Percentiles rank a stretch among this genome's conserved stretches.
phyloP scores from a whole-genome alignment of 2,113 vertebrate genomes.

The Loxodonta africana region DNA sequence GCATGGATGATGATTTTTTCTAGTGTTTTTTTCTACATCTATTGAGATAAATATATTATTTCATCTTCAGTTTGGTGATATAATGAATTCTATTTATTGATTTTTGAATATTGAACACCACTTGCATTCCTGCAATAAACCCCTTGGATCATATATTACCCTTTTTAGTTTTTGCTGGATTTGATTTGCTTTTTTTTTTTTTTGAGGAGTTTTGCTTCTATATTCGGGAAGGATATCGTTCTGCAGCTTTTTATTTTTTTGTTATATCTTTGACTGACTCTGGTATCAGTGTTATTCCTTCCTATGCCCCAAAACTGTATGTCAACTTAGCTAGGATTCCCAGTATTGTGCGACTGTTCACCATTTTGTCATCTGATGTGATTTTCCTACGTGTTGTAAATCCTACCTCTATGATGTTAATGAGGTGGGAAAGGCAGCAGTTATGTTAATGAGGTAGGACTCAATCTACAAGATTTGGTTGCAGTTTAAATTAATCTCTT shows the following conservation, averaged over 20 bases:
- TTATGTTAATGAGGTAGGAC: too few species aligned
- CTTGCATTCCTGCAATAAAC: neutral
- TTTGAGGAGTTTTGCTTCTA: neutral
- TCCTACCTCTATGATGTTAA: too few species aligned
- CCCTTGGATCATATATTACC: neutral
- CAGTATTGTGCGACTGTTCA: too few species aligned
- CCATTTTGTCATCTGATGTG: too few species aligned
- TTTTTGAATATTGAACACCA: neutral
- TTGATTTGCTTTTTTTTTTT: neutral
- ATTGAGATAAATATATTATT: neutral
- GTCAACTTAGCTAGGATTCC: too few species aligned
- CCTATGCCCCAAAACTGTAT: too few species aligned
- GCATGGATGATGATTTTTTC: slow-evolving; percentile 21
- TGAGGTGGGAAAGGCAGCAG: too few species aligned
- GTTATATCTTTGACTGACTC: neutral
- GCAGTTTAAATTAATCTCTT: too few species aligned
- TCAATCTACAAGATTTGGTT: too few species aligned
- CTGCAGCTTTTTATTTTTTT: neutral
- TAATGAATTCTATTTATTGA: neutral
- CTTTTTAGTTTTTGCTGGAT: neutral
- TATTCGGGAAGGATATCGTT: neutral
- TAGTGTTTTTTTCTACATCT: neutral
- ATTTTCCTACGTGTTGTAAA: too few species aligned
- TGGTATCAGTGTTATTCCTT: neutral
- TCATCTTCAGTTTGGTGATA: neutral